These are phyloP conservation scores for Selenia dentaria DNA, from an alignment of 2,888 invertebrate species.

Conservation along the genomic window DNA sequence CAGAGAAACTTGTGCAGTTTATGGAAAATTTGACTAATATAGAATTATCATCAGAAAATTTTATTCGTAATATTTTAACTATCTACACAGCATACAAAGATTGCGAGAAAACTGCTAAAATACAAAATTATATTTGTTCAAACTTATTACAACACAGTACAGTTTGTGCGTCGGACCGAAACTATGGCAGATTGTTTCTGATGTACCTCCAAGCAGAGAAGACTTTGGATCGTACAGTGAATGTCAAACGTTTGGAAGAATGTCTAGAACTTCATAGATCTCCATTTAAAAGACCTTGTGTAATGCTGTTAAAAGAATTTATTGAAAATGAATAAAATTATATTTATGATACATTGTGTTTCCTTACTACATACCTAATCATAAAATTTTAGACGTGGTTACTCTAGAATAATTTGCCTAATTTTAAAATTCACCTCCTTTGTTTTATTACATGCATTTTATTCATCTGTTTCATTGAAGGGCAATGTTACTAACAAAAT, in stretches of 20 bases:
- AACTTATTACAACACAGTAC: constrained; percentile 38
- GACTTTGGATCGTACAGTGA: constrained; percentile 14
- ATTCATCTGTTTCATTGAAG: too few species aligned
- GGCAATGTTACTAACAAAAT: too few species aligned
- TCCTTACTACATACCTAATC: too few species aligned
- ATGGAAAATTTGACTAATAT: constrained; percentile 40
- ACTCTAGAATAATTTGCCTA: too few species aligned
- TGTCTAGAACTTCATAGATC: constrained; percentile 55
- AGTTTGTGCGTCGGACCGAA: constrained; percentile 46
- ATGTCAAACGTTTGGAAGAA: constrained; percentile 38
- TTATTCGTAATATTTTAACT: constrained; percentile 50
- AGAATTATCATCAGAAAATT: constrained; percentile 45
- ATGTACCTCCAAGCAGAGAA: constrained; percentile 53
- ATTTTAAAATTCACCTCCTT: too few species aligned
- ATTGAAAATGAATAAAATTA: not conserved
- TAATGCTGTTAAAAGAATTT: constrained; percentile 48
- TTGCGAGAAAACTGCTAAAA: constrained; percentile 43
- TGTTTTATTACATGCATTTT: too few species aligned
- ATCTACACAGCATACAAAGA: constrained; percentile 57
- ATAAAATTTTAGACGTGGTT: too few species aligned
- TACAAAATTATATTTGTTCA: constrained; percentile 49
- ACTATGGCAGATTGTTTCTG: constrained; percentile 58
- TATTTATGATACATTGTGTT: too few species aligned
- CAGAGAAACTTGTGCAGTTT: constrained; percentile 36
- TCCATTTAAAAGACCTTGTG: constrained; percentile 60